Evolutionary conservation across 2,797 vertebrate species (phyloP), one percentile per base, ranked within the genome.

Genomic region (Lepus townsendii): DNA sequence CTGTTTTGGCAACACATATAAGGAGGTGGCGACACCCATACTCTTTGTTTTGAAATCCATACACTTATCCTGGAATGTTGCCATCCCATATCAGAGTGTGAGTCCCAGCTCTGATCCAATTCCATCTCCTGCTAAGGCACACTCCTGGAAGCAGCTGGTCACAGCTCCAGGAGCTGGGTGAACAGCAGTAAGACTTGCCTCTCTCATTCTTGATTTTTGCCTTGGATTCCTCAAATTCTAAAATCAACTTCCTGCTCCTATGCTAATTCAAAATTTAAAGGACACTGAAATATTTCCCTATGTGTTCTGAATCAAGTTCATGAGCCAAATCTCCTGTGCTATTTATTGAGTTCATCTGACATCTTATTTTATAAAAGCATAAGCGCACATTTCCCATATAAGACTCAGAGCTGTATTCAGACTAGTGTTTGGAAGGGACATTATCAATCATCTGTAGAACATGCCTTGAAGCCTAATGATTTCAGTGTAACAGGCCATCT

Each of bases 211-310:
- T 68, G 32, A 78, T 38, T 93, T 93, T 77, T 76, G 54, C 32
- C 88, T 90, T 60, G 24, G n/a, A 94, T 1, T 75, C 16, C 80
- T 30, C 26, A 92, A 88, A 66, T 60, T 78, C 63, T 22, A 60
- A 95, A 80, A 82, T 65, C 27, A 32, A 30, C 14, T 77, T 80
- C 52, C 35, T 83, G 79, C 2, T 60, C 38, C 4, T 76, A 24
- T 62, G 62, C 38, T 83, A 86, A 78, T 76, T 65, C 62, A 80
- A 42, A 87, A 90, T 16, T 95, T 91, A 60, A 77, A 90, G 22
- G 66, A 71, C 10, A 6, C 19, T 8, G 26, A 79, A 82, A 35
- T 52, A 94, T 30, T 76, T 89, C 35, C 50, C 22, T 75, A 0
- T 24, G 10, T 50, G 65, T 60, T 32, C 16, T 72, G n/a, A 90